Percentiles rank a stretch among this genome's conserved stretches.
Conservation (phyloP, 2,888 invertebrate genomes). For the Eupithecia centaureata region DNA sequence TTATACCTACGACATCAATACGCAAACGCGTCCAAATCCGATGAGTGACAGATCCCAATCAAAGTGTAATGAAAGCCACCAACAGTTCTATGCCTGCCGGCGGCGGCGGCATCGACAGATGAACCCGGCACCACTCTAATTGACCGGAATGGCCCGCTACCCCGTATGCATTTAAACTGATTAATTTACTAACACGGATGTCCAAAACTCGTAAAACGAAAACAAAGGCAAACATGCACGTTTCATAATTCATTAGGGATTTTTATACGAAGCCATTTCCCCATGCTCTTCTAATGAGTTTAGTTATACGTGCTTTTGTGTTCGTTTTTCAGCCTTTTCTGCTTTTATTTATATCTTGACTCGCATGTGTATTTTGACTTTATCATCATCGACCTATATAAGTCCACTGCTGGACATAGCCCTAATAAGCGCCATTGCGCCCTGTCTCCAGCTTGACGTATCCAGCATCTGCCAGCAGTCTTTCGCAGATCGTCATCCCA, state of each 20-base stretch:
- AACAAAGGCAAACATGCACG: constrained; percentile 25
- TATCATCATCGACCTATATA: not conserved
- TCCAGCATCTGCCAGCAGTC: too few species aligned
- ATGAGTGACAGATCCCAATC: constrained; percentile 77
- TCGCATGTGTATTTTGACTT: not conserved
- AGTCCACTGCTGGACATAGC: too few species aligned
- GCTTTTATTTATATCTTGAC: not conserved
- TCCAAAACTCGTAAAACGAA: constrained; percentile 30
- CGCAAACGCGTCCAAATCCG: constrained; percentile 57
- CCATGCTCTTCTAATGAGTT: constrained; percentile 4
- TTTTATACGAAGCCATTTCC: constrained; percentile 22
- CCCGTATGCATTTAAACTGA: constrained; percentile 45
- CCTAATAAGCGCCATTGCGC: not conserved
- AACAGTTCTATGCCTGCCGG: constrained; percentile 62
- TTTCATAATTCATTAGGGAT: constrained; percentile 26
- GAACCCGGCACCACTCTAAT: constrained; percentile 67
- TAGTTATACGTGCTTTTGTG: not conserved
- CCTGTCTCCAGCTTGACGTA: too few species aligned
- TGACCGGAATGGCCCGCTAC: constrained; percentile 72
- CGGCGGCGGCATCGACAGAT: constrained; percentile 52
- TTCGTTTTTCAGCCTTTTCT: not conserved
- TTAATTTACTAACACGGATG: constrained; percentile 46
- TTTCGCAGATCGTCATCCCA: too few species aligned
- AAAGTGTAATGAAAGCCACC: constrained; percentile 80
- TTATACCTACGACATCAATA: constrained; percentile 61